These are phyloP conservation scores for Campoletis sonorensis DNA, from an alignment of 1,140 invertebrate genomes.

Conservation along the genomic window DNA sequence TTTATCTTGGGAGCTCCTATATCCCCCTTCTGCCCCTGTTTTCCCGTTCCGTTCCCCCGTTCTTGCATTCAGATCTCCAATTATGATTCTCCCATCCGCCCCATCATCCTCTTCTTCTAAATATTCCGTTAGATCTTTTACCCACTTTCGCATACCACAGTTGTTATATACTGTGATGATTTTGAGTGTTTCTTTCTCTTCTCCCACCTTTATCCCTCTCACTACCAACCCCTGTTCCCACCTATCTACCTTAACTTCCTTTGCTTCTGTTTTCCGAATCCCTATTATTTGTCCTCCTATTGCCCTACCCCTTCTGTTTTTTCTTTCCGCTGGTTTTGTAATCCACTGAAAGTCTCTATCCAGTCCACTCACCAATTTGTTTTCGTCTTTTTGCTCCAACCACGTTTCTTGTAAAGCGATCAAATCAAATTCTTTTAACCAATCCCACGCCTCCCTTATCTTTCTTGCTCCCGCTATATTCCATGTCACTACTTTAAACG, in stretches of 20 bases:
- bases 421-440: constrained; percentile 40
- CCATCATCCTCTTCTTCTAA: constrained; percentile 8
- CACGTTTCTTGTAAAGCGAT: constrained; percentile 49
- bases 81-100: background rate
- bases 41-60: background rate
- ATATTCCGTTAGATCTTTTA: background rate
- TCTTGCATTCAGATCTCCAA: constrained; percentile 29
- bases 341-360: constrained; percentile 32
- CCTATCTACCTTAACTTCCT: background rate
- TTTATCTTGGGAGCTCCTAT: constrained; percentile 3
- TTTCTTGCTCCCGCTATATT: too few relatives aligned
- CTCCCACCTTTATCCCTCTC: background rate
- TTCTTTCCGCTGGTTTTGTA: constrained; percentile 35
- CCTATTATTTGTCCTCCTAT: constrained; percentile 24
- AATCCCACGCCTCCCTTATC: constrained; percentile 9
- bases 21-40: background rate
- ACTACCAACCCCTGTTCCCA: constrained; percentile 32
- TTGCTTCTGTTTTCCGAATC: background rate
- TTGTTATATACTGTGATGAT: constrained; percentile 39
- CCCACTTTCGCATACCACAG: constrained; percentile 7
- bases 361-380: background rate
- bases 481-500: too few relatives aligned
- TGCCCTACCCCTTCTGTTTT: constrained; percentile 28
- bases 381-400: constrained; percentile 35
- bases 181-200: background rate